phyloP scores from a whole-genome alignment of 1,140 invertebrate genomes.

The Tetramorium alpestre region DNA sequence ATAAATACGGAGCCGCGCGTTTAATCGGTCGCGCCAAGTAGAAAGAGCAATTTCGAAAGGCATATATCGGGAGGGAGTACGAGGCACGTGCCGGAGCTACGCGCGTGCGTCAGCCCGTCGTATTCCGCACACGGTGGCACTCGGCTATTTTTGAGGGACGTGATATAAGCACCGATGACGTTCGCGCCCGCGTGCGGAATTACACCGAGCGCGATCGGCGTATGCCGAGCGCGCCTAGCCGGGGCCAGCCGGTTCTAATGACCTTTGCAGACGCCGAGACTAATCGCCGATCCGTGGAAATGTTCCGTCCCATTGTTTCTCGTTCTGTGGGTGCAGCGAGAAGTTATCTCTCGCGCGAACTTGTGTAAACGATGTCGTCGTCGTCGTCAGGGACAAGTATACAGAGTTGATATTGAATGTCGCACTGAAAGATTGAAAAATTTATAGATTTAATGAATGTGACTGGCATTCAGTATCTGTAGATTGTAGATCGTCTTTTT shows the following conservation, averaged over 20 bases:
- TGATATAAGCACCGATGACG: slow-evolving; percentile 77
- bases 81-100: slow-evolving; percentile 79
- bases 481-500: neutral
- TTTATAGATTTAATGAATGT: neutral
- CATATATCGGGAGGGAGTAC: slow-evolving; percentile 60
- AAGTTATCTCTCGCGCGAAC: slow-evolving; percentile 1
- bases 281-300: slow-evolving; percentile 62
- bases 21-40: slow-evolving; percentile 75
- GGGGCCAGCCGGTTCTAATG: slow-evolving; percentile 69
- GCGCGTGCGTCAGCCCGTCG: slow-evolving; percentile 77
- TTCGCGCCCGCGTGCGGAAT: slow-evolving; percentile 67
- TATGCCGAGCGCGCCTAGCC: slow-evolving; percentile 50
- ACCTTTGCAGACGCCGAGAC: slow-evolving; percentile 69
- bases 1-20: slow-evolving; percentile 70
- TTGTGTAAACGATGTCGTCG: neutral
- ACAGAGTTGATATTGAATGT: neutral
- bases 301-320: slow-evolving; percentile 59
- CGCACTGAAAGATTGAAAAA: neutral
- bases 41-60: slow-evolving; percentile 76
- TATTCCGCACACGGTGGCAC: slow-evolving; percentile 74
- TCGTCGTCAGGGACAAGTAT: neutral
- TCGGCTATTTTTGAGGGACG: slow-evolving; percentile 81
- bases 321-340: slow-evolving; percentile 1
- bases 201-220: slow-evolving; percentile 62
- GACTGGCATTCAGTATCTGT: neutral